A percentile compares a stretch with the other conserved stretches of the same genome.
Evolutionary conservation across 1,140 invertebrate genomes (phyloP).

Genomic region (Andricus grossulariae): DNA sequence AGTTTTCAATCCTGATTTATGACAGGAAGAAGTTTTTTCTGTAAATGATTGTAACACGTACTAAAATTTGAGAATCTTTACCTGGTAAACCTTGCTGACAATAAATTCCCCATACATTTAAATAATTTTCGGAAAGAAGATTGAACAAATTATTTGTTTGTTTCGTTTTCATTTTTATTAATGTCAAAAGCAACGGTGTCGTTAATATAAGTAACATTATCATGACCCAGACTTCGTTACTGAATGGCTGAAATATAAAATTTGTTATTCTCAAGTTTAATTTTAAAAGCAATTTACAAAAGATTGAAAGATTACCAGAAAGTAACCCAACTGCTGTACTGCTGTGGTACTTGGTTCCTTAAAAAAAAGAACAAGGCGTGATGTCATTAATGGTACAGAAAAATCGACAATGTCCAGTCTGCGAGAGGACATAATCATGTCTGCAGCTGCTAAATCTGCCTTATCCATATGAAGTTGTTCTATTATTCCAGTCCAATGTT

Average conservation of each 20-base stretch:
- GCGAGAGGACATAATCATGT: constrained; percentile 53
- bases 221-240: no score
- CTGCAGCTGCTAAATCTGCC: constrained; percentile 40
- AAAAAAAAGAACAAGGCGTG: constrained; percentile 44
- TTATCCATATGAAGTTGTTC: constrained; percentile 35
- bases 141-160: no score
- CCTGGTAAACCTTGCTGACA: constrained; percentile 61
- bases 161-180: no score
- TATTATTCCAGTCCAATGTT: constrained; percentile 48
- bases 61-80: constrained; percentile 5
- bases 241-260: no score
- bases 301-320: not conserved
- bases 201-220: no score
- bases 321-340: not conserved
- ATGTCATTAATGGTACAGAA: constrained; percentile 51
- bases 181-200: no score
- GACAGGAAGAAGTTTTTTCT: not conserved
- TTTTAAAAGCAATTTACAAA: no score
- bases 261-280: no score
- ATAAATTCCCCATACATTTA: constrained; percentile 59
- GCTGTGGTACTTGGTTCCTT: constrained; percentile 41
- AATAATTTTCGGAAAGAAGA: constrained; percentile 44
- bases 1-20: no score
- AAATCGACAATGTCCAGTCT: constrained; percentile 58
- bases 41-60: constrained; percentile 3